phyloP scores from a whole-genome alignment of 2,797 vertebrate species.

The Avahi laniger region DNA sequence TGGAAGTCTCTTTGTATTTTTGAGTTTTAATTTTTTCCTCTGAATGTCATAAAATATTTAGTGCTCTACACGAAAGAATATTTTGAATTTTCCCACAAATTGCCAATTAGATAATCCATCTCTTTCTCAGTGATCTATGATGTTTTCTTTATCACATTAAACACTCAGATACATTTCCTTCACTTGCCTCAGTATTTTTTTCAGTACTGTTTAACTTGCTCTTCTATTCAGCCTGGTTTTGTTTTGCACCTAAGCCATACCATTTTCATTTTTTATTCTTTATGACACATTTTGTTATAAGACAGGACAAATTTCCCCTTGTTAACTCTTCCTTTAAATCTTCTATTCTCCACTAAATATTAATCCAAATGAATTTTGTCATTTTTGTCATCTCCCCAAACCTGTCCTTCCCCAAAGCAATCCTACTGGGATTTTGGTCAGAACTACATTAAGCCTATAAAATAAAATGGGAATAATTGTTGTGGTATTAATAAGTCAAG shows the following conservation, averaged over 20 bases:
- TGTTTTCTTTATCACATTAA: conserved; percentile 35
- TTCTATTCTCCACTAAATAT: neutral
- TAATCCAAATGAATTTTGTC: neutral
- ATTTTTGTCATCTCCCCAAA: neutral
- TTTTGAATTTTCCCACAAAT: neutral
- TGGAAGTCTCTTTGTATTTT: neutral
- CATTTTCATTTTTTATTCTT: conserved; percentile 9
- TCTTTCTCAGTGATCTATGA: conserved; percentile 20
- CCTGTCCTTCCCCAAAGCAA: neutral
- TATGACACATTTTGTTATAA: neutral
- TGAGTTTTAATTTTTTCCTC: neutral
- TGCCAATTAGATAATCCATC: conserved; percentile 11
- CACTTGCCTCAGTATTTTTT: neutral
- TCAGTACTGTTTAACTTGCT: no score
- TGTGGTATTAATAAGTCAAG: neutral
- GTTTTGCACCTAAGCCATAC: neutral
- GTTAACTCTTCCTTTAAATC: neutral
- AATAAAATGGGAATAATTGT: neutral
- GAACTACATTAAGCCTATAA: neutral
- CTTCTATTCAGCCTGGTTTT: no score
- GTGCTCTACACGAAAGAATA: neutral
- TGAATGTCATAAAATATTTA: neutral
- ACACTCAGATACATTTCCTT: neutral
- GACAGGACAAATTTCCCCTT: neutral
- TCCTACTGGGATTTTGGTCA: neutral